Evolutionary conservation across 2,888 invertebrate genomes (phyloP).

Genomic region (Machimus atricapillus): DNA sequence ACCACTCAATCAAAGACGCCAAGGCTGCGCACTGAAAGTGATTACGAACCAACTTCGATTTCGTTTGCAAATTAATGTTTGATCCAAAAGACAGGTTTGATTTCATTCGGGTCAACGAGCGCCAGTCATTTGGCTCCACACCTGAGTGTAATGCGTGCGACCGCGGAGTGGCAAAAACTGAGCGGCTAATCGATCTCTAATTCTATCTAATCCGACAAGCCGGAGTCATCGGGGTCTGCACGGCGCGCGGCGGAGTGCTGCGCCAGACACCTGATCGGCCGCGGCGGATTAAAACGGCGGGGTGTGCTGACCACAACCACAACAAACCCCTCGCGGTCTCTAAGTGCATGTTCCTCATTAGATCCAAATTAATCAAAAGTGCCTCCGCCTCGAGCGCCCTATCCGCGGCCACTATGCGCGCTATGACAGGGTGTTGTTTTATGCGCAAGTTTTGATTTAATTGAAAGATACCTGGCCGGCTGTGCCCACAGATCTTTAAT

Average conservation of each 20-base stretch:
- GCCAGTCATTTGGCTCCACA: background rate
- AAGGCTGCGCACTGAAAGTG: background rate
- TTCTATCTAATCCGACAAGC: background rate
- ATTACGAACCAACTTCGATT: background rate
- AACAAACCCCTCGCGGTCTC: background rate
- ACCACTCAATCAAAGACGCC: background rate
- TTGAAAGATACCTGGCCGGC: background rate
- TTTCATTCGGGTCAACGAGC: background rate
- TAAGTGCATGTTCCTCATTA: background rate
- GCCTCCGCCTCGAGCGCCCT: background rate
- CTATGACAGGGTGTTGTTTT: constrained; percentile 19
- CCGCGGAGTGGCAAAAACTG: background rate
- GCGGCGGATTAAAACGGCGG: background rate
- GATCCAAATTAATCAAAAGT: background rate
- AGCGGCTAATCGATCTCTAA: background rate
- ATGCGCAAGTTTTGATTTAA: constrained; percentile 12
- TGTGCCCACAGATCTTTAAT: background rate
- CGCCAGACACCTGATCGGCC: background rate
- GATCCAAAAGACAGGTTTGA: background rate
- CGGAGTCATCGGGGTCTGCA: background rate
- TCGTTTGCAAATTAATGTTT: background rate
- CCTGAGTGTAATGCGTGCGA: background rate
- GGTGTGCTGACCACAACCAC: background rate
- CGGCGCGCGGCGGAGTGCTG: background rate
- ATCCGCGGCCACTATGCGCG: background rate